A percentile compares a stretch with the other conserved stretches of the same genome.
These are phyloP conservation scores for Pemphredon lugubris DNA, from an alignment of 2,888 invertebrate genomes.

Conservation along the genomic window DNA sequence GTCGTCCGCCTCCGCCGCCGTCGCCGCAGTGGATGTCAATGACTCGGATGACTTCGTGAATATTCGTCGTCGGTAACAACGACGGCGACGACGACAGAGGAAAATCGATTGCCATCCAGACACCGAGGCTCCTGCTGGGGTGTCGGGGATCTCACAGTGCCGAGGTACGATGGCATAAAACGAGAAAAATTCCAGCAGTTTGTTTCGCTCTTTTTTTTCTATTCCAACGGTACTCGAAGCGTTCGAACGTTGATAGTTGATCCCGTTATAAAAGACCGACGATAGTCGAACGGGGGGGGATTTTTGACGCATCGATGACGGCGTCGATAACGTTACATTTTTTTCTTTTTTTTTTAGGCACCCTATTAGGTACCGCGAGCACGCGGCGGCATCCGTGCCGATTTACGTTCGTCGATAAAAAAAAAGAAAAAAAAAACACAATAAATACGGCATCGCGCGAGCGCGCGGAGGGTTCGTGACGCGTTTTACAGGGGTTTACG, in stretches of 20 bases:
- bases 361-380: not conserved
- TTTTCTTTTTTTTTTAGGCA: not conserved
- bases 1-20: slow-evolving; percentile 71
- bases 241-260: slow-evolving; percentile 35
- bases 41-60: slow-evolving; percentile 78
- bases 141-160: slow-evolving; percentile 59
- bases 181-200: slow-evolving; percentile 53
- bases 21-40: slow-evolving; percentile 79
- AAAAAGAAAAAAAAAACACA: no score
- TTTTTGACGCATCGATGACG: slow-evolving; percentile 8
- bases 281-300: slow-evolving; percentile 25
- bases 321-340: slow-evolving; percentile 1
- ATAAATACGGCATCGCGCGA: no score
- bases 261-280: slow-evolving; percentile 21
- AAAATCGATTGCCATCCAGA: slow-evolving; percentile 73
- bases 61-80: slow-evolving; percentile 70
- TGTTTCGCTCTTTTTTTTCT: slow-evolving; percentile 18
- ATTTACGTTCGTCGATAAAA: no score
- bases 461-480: not conserved
- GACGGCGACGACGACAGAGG: slow-evolving; percentile 66
- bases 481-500: not conserved
- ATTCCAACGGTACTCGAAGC: slow-evolving; percentile 29
- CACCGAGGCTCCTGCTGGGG: slow-evolving; percentile 60
- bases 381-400: not conserved
- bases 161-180: slow-evolving; percentile 42